phyloP scores from a whole-genome alignment of 2,888 invertebrate species.

The Cantharis rufa region DNA sequence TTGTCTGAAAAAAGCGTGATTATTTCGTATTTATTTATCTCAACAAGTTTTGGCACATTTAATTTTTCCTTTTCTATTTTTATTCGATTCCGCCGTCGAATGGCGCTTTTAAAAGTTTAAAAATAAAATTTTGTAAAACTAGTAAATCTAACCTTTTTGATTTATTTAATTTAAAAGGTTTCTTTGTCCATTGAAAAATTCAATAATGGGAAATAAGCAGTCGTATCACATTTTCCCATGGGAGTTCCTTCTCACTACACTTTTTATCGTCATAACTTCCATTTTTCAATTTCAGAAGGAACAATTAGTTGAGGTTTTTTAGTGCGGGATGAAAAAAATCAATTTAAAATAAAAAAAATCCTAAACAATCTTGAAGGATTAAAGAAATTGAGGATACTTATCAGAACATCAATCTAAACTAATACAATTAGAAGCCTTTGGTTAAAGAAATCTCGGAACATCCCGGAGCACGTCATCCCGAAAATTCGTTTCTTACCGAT shows the following conservation, averaged over 20 bases:
- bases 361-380: slow-evolving; percentile 27
- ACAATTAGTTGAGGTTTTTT: background rate
- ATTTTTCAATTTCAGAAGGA: slow-evolving; percentile 1
- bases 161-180: slow-evolving; percentile 21
- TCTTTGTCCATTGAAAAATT: slow-evolving; percentile 28
- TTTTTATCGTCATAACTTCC: slow-evolving; percentile 15
- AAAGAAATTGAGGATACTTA: slow-evolving; percentile 38
- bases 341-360: slow-evolving; percentile 6
- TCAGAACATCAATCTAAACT: slow-evolving; percentile 38
- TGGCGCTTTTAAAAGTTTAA: slow-evolving; percentile 1
- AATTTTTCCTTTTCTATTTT: background rate
- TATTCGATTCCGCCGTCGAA: background rate
- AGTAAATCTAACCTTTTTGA: slow-evolving; percentile 11
- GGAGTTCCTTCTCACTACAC: slow-evolving; percentile 13
- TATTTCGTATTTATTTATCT: slow-evolving; percentile 10
- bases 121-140: slow-evolving; percentile 20
- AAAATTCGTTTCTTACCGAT: slow-evolving; percentile 39
- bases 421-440: slow-evolving; percentile 39
- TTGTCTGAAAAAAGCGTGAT: slow-evolving; percentile 26
- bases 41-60: slow-evolving; percentile 1
- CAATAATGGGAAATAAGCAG: slow-evolving; percentile 27
- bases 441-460: slow-evolving; percentile 37
- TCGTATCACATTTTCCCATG: slow-evolving; percentile 23
- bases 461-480: slow-evolving; percentile 36
- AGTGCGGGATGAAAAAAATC: background rate